Conservation (phyloP, 1,140 invertebrate species). For the Berghia stephanieae region DNA sequence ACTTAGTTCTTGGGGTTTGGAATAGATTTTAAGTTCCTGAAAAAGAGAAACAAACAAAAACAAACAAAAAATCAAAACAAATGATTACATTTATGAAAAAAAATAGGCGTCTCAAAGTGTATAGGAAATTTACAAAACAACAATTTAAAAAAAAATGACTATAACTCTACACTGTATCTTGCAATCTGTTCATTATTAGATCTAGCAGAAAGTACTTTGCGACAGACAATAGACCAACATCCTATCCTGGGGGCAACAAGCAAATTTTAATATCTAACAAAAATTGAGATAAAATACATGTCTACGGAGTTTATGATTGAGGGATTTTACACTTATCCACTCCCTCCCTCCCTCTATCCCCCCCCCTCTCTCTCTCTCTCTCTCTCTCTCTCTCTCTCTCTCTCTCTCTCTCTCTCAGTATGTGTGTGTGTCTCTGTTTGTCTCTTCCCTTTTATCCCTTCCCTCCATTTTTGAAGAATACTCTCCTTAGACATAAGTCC, state of each 20-base stretch:
- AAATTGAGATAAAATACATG: neutral
- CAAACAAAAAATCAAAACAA: neutral
- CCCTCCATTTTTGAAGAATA: no score
- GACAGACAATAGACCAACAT: no score
- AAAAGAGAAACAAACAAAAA: conserved; percentile 4
- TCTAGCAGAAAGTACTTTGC: no score
- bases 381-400: no score
- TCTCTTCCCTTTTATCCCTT: no score
- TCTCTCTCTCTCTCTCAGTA: neutral
- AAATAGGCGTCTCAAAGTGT: no score
- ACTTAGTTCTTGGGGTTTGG: conserved; percentile 74
- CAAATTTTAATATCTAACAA: neutral
- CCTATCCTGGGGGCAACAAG: no score
- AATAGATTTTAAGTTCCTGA: conserved; percentile 65
- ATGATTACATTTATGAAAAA: neutral
- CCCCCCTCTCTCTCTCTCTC: neutral
- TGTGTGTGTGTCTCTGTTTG: no score
- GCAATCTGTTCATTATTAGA: neutral
- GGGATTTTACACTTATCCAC: neutral
- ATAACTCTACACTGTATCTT: neutral
- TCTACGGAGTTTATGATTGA: neutral
- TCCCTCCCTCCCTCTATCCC: no score
- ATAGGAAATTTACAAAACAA: no score
- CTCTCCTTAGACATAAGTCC: no score
- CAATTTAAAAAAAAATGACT: neutral